Evolutionary conservation across 2,888 invertebrate genomes (phyloP).

Genomic region (Rutpela maculata): DNA sequence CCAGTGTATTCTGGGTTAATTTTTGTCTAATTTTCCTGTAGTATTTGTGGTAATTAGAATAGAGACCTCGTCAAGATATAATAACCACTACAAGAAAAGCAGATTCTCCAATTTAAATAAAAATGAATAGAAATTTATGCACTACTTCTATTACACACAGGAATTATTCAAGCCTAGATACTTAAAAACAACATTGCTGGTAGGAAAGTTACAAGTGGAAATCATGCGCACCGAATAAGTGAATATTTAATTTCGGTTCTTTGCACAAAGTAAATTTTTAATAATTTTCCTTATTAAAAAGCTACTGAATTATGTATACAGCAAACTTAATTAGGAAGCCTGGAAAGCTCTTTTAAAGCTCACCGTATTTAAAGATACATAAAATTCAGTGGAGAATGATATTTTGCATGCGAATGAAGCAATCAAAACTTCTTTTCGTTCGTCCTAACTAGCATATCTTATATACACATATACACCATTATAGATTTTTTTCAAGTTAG

Average conservation of each 20-base stretch:
- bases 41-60: too few species aligned
- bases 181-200: slow-evolving; percentile 12
- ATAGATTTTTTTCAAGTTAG: slow-evolving; percentile 74
- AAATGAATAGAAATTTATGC: not conserved
- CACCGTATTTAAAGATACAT: slow-evolving; percentile 58
- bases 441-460: slow-evolving; percentile 74
- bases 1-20: too few species aligned
- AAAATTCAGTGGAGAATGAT: slow-evolving; percentile 56
- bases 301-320: slow-evolving; percentile 57
- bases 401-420: slow-evolving; percentile 67
- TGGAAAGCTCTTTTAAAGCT: slow-evolving; percentile 49
- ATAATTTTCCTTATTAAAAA: slow-evolving; percentile 55
- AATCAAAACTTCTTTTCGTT: slow-evolving; percentile 74
- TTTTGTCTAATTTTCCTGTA: too few species aligned
- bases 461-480: slow-evolving; percentile 74
- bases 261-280: slow-evolving; percentile 53
- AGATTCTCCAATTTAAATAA: not conserved
- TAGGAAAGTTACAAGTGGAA: slow-evolving; percentile 18
- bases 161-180: not conserved
- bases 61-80: too few species aligned
- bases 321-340: slow-evolving; percentile 57
- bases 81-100: too few species aligned
- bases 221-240: slow-evolving; percentile 40
- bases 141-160: not conserved
- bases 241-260: slow-evolving; percentile 41